Conservation (phyloP, 2,888 invertebrate species). For the Sesia bembeciformis region DNA sequence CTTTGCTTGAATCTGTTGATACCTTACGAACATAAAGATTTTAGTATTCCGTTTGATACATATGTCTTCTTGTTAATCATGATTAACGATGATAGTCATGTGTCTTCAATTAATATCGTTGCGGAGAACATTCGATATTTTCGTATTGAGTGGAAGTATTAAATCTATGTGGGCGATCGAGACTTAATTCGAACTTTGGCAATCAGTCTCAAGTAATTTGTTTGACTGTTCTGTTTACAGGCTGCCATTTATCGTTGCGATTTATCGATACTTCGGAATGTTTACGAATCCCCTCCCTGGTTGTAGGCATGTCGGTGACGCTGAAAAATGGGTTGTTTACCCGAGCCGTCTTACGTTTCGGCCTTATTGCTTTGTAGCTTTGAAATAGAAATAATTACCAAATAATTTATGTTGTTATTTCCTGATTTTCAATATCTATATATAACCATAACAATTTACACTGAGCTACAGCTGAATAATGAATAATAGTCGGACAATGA, state of each 20-base stretch:
- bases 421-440: not conserved
- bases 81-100: no score
- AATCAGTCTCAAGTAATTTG: not conserved
- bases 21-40: no score
- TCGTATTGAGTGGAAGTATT: no score
- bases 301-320: conserved; percentile 21
- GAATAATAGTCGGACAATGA: no score
- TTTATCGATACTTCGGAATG: conserved; percentile 25
- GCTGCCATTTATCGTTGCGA: conserved; percentile 17
- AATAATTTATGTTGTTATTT: not conserved
- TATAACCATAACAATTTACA: no score
- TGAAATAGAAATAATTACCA: not conserved
- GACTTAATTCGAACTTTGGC: not conserved
- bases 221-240: not conserved
- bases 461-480: no score
- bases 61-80: no score
- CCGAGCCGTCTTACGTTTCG: not conserved
- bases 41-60: no score
- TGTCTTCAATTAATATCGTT: no score
- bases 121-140: no score
- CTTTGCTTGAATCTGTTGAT: no score
- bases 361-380: not conserved
- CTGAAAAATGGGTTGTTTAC: conserved; percentile 29
- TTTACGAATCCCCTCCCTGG: conserved; percentile 19
- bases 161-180: not conserved